Percentiles rank a stretch among this genome's conserved stretches.
phyloP scores from a whole-genome alignment of 2,888 invertebrate species.

The Oscheius sp. region DNA sequence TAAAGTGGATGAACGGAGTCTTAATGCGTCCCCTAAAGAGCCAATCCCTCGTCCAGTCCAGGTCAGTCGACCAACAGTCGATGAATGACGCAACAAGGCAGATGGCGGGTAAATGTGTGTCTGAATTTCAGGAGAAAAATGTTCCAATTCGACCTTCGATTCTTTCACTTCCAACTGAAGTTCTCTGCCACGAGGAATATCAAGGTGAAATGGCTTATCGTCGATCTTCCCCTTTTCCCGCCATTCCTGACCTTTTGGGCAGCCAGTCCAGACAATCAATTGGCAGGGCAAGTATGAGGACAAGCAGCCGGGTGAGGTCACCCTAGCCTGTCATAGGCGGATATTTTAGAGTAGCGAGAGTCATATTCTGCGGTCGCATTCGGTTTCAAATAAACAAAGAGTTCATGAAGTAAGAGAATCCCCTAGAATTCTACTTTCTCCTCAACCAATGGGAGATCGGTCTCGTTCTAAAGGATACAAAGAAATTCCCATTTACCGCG shows the following conservation, averaged over 20 bases:
- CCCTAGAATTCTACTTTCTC: background rate
- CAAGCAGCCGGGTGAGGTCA: background rate
- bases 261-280: too few species aligned
- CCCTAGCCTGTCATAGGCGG: too few species aligned
- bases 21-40: background rate
- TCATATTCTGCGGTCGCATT: background rate
- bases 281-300: background rate
- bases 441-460: background rate
- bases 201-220: too few species aligned
- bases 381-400: background rate
- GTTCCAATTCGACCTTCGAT: background rate
- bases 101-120: background rate
- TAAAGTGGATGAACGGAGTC: conserved; percentile 1
- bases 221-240: background rate
- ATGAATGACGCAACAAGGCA: background rate
- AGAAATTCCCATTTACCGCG: background rate
- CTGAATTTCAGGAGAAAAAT: background rate
- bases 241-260: background rate
- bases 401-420: background rate
- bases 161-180: background rate
- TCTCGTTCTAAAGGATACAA: background rate
- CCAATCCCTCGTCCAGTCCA: background rate
- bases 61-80: background rate
- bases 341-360: background rate
- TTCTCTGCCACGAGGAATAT: background rate